Percentiles rank a stretch among this genome's conserved stretches.
Conservation (phyloP, 2,113 vertebrate genomes). For the Butorides virescens region DNA sequence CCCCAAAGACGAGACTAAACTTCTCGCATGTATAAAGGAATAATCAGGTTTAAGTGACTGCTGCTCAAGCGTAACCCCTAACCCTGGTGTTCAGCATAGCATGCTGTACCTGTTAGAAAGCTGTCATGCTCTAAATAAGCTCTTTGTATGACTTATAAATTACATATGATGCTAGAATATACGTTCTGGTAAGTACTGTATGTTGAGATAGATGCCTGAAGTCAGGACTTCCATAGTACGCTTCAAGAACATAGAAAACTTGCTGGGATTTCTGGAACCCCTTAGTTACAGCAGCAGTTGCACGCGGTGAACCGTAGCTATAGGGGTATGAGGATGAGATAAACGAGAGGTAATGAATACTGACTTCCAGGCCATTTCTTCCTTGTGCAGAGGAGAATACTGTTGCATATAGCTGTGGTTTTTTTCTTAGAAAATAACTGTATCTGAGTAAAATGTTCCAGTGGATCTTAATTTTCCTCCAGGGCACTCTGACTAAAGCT, state of each 20-base stretch:
- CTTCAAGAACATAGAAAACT: slow-evolving; percentile 9
- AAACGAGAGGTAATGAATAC: neutral
- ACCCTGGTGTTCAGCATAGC: neutral
- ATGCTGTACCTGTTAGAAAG: neutral
- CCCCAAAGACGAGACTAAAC: neutral
- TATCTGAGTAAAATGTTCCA: neutral
- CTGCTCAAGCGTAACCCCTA: neutral
- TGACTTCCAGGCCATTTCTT: neutral
- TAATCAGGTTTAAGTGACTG: neutral
- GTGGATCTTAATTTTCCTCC: neutral
- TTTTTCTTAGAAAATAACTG: neutral
- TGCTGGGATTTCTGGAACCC: slow-evolving; percentile 43
- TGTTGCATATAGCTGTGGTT: neutral
- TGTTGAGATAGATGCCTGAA: neutral
- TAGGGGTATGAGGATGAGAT: neutral
- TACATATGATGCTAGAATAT: neutral
- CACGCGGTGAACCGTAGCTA: neutral
- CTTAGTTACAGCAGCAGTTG: neutral
- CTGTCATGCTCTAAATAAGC: neutral
- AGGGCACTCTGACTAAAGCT: neutral
- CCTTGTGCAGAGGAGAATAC: neutral
- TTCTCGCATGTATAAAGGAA: neutral
- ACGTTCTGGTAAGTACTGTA: neutral
- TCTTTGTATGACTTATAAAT: neutral
- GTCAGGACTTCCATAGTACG: neutral